Conservation (phyloP, 1,140 invertebrate species). For the Orchestia grillus region DNA sequence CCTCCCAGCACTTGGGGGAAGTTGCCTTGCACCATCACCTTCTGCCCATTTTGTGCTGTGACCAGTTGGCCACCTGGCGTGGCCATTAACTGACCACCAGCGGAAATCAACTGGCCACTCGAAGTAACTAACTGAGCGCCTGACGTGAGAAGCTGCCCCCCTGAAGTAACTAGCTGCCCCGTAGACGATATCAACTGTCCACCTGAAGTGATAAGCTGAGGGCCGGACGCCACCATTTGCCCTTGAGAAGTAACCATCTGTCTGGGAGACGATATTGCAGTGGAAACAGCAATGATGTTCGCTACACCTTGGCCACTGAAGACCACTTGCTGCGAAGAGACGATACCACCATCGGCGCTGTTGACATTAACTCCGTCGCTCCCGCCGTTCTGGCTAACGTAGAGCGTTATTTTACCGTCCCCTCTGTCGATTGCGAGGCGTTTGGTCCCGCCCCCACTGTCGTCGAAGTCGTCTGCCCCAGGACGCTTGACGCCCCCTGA, state of each 20-base stretch:
- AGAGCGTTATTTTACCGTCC: slow-evolving; percentile 66
- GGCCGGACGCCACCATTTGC: background rate
- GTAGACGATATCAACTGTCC: slow-evolving; percentile 11
- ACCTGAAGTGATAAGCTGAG: background rate
- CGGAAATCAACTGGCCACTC: slow-evolving; percentile 64
- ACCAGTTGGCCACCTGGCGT: slow-evolving; percentile 55
- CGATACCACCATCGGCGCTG: background rate
- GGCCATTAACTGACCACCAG: slow-evolving; percentile 60
- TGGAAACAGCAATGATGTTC: slow-evolving; percentile 12
- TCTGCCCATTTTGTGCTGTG: slow-evolving; percentile 64
- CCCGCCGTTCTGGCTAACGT: slow-evolving; percentile 67
- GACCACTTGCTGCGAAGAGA: background rate
- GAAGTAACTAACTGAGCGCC: slow-evolving; percentile 20
- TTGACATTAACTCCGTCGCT: slow-evolving; percentile 52
- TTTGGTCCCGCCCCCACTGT: slow-evolving; percentile 35
- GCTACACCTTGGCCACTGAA: slow-evolving; percentile 12
- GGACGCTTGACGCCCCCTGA: slow-evolving; percentile 69
- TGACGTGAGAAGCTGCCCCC: background rate
- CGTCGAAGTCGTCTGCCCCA: slow-evolving; percentile 61
- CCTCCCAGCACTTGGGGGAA: slow-evolving; percentile 65
- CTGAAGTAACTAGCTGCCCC: slow-evolving; percentile 21
- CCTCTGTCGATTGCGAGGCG: slow-evolving; percentile 20
- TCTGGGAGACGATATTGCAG: slow-evolving; percentile 3
- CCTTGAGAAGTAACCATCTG: slow-evolving; percentile 5
- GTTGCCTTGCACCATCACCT: slow-evolving; percentile 66